These are phyloP conservation scores for Luidia sarsii DNA, from an alignment of 53 echinoderm and acorn worm species.

Conservation along the genomic window DNA sequence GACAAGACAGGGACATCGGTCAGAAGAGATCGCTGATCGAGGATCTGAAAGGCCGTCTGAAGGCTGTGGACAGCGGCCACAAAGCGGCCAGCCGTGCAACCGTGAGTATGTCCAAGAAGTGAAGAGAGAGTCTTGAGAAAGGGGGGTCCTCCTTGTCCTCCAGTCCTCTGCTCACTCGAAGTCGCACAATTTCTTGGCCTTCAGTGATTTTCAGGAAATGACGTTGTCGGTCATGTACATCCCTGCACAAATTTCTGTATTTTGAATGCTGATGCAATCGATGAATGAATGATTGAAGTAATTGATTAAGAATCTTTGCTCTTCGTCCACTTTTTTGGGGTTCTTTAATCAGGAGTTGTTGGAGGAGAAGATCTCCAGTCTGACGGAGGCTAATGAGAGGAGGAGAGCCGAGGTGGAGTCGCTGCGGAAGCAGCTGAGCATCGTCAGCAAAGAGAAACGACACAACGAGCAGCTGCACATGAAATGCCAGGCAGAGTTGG, in stretches of 20 bases:
- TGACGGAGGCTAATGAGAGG: slow-evolving; percentile 65
- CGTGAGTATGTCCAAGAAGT: slow-evolving; percentile 12
- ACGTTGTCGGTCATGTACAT: too few relatives aligned
- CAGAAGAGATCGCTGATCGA: slow-evolving; percentile 93
- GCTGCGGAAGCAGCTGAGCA: slow-evolving; percentile 73
- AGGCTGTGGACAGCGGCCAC: slow-evolving; percentile 37
- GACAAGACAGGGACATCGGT: slow-evolving; percentile 74
- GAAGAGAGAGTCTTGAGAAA: background rate
- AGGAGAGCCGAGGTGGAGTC: slow-evolving; percentile 86
- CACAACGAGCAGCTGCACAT: slow-evolving; percentile 72
- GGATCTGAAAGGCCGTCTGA: slow-evolving; percentile 75
- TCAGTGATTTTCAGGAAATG: too few relatives aligned
- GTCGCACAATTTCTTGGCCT: too few relatives aligned
- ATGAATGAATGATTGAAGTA: too few relatives aligned
- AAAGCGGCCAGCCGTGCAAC: slow-evolving; percentile 31
- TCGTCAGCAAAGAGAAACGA: slow-evolving; percentile 85
- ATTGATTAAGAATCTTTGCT: too few relatives aligned
- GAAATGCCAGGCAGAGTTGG: slow-evolving; percentile 64
- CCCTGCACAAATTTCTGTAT: too few relatives aligned
- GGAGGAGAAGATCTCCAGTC: slow-evolving; percentile 52
- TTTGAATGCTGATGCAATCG: too few relatives aligned
- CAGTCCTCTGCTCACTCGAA: too few relatives aligned
- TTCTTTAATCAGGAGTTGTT: slow-evolving; percentile 52
- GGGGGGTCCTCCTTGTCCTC: background rate
- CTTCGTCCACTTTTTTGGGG: too few relatives aligned